These are phyloP conservation scores for Anoura caudifer DNA, from an alignment of 2,113 vertebrate species.

Conservation along the genomic window DNA sequence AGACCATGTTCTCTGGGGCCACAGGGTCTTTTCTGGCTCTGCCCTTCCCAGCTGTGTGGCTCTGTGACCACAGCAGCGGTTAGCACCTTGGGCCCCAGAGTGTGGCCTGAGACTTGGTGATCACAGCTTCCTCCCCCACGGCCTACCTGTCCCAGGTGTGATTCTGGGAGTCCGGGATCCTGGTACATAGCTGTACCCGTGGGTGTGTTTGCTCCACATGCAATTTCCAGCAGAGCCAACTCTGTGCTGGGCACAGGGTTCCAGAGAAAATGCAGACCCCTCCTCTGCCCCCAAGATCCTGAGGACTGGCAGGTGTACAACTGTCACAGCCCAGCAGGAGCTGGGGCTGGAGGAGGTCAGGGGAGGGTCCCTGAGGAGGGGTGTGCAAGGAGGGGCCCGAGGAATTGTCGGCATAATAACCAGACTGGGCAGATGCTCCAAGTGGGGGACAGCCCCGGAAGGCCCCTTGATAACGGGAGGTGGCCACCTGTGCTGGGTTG, in stretches of 20 bases:
- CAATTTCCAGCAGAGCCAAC: too few species aligned
- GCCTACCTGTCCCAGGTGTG: neutral
- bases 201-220: neutral
- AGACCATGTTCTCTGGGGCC: neutral
- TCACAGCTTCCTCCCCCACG: neutral
- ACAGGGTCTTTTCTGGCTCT: neutral
- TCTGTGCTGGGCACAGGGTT: neutral
- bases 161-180: neutral
- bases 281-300: neutral
- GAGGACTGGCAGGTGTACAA: neutral
- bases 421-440: too few species aligned
- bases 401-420: neutral
- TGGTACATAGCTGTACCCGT: neutral
- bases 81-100: neutral
- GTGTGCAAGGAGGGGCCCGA: fast-evolving
- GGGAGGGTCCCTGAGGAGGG: neutral
- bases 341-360: neutral
- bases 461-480: neutral
- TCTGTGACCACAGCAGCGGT: too few species aligned
- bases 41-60: neutral
- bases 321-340: neutral
- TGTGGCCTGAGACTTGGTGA: neutral
- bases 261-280: neutral
- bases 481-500: neutral
- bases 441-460: fast-evolving